Percentiles rank a stretch among this genome's conserved stretches.
phyloP scores from a whole-genome alignment of 2,888 invertebrate species.

The Chrysotoxum bicinctum region DNA sequence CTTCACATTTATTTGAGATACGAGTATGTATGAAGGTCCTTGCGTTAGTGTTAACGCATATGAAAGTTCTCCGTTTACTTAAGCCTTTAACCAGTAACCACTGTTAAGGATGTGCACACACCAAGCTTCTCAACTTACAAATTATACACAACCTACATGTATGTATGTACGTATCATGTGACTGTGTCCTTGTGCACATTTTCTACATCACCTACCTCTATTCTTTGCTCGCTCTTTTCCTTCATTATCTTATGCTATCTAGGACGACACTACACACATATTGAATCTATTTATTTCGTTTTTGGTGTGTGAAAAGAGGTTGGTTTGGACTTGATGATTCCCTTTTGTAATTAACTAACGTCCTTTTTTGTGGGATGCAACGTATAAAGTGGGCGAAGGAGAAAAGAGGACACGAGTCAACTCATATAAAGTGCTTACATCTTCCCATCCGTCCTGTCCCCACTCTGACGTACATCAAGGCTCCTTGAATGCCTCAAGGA shows the following conservation, averaged over 20 bases:
- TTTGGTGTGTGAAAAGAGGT: slow-evolving; percentile 21
- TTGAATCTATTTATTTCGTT: not conserved
- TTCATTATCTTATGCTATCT: not conserved
- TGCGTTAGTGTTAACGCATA: slow-evolving; percentile 40
- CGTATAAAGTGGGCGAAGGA: not conserved
- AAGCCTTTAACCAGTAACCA: slow-evolving; percentile 55
- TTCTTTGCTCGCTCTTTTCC: slow-evolving; percentile 11
- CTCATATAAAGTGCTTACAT: slow-evolving; percentile 2
- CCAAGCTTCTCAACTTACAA: slow-evolving; percentile 61
- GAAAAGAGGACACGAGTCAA: not conserved
- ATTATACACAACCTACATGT: slow-evolving; percentile 34
- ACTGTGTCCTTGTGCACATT: slow-evolving; percentile 27
- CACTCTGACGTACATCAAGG: slow-evolving; percentile 37
- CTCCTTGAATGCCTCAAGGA: slow-evolving; percentile 58
- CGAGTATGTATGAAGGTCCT: not conserved
- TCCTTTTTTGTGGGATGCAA: slow-evolving; percentile 25
- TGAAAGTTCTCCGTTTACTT: slow-evolving; percentile 49
- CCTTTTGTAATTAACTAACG: slow-evolving; percentile 65
- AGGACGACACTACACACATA: not conserved
- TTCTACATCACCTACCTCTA: slow-evolving; percentile 19
- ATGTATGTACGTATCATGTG: not conserved
- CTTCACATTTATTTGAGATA: not conserved
- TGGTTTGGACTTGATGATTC: slow-evolving; percentile 45
- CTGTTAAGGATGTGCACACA: slow-evolving; percentile 64
- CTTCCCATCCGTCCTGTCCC: no score